Conservation (phyloP, 2,888 invertebrate species). For the Drosophila koepferae region DNA sequence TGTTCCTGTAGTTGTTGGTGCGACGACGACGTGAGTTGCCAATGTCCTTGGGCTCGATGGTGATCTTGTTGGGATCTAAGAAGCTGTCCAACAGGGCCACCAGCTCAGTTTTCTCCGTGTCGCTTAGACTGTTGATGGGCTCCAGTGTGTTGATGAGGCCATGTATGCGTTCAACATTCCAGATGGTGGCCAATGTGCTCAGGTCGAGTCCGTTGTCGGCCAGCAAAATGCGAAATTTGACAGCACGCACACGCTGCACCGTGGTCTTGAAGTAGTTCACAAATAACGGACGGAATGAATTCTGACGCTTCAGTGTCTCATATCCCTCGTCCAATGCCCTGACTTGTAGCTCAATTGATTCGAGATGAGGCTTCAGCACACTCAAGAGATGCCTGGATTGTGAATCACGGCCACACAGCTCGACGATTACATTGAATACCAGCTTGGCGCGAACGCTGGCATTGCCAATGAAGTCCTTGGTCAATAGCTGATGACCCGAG, state of each 20-base stretch:
- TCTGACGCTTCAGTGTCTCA: background rate
- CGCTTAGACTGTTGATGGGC: background rate
- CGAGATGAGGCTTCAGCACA: background rate
- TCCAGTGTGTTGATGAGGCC: background rate
- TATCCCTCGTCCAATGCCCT: background rate
- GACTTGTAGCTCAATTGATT: background rate
- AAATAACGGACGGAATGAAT: background rate
- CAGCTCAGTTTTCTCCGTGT: constrained; percentile 2
- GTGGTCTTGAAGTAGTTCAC: constrained; percentile 2
- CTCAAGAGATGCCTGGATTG: rapidly evolving
- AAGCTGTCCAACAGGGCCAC: constrained; percentile 1
- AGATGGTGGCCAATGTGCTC: background rate
- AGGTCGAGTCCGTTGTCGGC: background rate
- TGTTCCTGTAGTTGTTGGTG: background rate
- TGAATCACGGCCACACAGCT: background rate
- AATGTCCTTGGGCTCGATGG: background rate
- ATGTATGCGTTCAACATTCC: background rate
- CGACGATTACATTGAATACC: background rate
- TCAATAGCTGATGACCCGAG: background rate
- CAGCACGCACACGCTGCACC: constrained; percentile 1
- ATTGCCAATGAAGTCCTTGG: constrained; percentile 1
- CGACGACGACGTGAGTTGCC: background rate
- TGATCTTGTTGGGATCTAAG: constrained; percentile 8
- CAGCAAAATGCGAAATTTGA: constrained; percentile 3
- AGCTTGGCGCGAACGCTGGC: background rate